phyloP scores from a whole-genome alignment of 2,888 invertebrate species.

The Entomobrya proxima region DNA sequence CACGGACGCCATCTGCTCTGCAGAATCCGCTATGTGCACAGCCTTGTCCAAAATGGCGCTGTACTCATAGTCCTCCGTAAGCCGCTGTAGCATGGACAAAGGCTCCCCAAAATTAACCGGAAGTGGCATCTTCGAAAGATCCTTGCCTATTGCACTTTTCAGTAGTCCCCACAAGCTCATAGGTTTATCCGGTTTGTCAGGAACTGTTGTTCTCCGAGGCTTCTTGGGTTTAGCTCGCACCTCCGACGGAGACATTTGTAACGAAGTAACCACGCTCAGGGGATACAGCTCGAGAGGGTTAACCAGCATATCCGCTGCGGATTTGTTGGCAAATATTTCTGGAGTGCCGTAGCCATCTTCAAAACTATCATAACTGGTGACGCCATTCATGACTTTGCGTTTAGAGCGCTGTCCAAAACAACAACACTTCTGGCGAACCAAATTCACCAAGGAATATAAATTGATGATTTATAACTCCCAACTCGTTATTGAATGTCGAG shows the following conservation, averaged over 20 bases:
- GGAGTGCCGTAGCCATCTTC: neutral
- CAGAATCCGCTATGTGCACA: slow-evolving; percentile 88
- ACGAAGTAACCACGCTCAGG: slow-evolving; percentile 11
- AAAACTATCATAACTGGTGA: neutral
- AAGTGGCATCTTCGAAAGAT: slow-evolving; percentile 99
- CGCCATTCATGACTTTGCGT: neutral
- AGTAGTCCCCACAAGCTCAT: slow-evolving; percentile 99
- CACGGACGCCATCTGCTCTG: slow-evolving; percentile 96
- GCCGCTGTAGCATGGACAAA: slow-evolving; percentile 96
- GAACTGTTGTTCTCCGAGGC: slow-evolving; percentile 85
- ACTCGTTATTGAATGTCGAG: neutral
- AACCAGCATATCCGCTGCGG: slow-evolving; percentile 10
- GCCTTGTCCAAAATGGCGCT: slow-evolving; percentile 92
- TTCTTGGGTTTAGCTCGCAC: neutral
- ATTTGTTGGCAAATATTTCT: neutral
- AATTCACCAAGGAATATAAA: neutral
- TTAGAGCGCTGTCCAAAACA: slow-evolving; percentile 24
- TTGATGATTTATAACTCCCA: neutral
- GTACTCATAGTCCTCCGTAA: slow-evolving; percentile 99
- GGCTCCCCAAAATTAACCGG: slow-evolving; percentile 99
- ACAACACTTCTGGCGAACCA: slow-evolving; percentile 1
- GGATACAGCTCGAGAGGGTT: slow-evolving; percentile 35
- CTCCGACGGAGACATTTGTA: slow-evolving; percentile 17
- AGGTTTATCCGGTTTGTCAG: slow-evolving; percentile 94
- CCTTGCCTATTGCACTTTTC: slow-evolving; percentile 99